Conservation (phyloP, 2,113 vertebrate genomes). For the Charadrius vociferus region DNA sequence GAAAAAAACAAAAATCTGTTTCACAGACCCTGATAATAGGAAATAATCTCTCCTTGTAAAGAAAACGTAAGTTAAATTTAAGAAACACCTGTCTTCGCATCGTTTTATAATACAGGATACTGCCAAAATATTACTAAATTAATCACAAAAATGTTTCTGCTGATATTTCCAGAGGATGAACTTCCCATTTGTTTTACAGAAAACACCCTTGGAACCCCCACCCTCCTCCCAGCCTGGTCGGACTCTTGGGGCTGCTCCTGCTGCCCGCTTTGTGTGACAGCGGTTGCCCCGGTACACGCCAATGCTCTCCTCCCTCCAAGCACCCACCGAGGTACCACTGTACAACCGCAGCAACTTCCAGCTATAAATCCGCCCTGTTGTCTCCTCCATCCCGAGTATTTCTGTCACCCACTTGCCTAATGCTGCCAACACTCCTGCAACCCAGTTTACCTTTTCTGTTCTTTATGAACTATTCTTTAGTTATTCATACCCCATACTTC, state of each 20-base stretch:
- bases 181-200: neutral
- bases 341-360: rapidly evolving
- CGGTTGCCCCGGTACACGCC: rapidly evolving
- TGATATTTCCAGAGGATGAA: neutral
- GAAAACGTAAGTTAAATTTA: neutral
- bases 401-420: neutral
- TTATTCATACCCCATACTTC: neutral
- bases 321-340: rapidly evolving
- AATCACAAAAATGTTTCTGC: neutral
- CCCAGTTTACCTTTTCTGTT: neutral
- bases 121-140: neutral
- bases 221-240: neutral
- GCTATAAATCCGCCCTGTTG: rapidly evolving
- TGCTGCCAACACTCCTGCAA: neutral
- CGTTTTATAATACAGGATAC: neutral
- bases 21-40: neutral
- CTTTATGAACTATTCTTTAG: neutral
- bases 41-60: neutral
- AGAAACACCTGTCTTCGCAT: neutral
- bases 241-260: neutral
- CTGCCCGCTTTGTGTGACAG: neutral
- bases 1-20: neutral
- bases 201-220: neutral
- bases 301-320: rapidly evolving
- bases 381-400: neutral